Percentiles rank a stretch among this genome's conserved stretches.
These are phyloP conservation scores for Anastatus disparis DNA, from an alignment of 1,140 invertebrate genomes.

Conservation along the genomic window DNA sequence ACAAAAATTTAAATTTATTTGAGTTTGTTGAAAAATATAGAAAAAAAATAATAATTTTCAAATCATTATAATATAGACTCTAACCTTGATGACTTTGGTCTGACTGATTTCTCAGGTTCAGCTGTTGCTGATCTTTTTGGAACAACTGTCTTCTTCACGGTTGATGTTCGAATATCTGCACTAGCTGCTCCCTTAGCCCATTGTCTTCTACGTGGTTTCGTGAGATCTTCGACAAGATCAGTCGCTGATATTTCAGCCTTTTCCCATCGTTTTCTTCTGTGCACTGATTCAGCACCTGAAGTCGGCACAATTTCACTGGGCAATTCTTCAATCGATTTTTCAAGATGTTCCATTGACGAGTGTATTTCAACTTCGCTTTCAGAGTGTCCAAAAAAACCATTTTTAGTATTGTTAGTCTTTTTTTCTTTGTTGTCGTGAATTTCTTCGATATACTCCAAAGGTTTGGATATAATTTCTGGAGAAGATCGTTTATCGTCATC, in stretches of 20 bases:
- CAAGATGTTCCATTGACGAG: background rate
- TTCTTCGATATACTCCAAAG: slow-evolving; percentile 51
- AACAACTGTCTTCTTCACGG: background rate
- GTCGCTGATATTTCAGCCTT: slow-evolving; percentile 27
- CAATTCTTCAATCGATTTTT: slow-evolving; percentile 24
- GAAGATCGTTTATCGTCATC: background rate
- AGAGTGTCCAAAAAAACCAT: too few species aligned
- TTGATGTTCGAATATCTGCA: background rate
- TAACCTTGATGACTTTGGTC: background rate
- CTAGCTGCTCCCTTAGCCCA: slow-evolving; percentile 41
- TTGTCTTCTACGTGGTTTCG: slow-evolving; percentile 42
- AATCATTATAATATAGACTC: background rate
- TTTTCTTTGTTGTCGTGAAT: slow-evolving; percentile 25
- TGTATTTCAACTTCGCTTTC: background rate
- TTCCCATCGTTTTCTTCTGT: slow-evolving; percentile 49
- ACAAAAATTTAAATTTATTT: background rate
- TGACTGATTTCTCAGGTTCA: background rate
- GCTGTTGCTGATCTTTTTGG: slow-evolving; percentile 3
- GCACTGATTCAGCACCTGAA: slow-evolving; percentile 35
- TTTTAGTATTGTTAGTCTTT: too few species aligned
- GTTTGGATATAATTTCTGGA: background rate
- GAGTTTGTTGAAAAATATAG: background rate
- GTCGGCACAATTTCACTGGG: slow-evolving; percentile 29
- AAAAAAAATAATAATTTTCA: too few species aligned
- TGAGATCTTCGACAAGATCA: slow-evolving; percentile 40